Conservation (phyloP, 2,888 invertebrate genomes). For the Scotopteryx bipunctaria region DNA sequence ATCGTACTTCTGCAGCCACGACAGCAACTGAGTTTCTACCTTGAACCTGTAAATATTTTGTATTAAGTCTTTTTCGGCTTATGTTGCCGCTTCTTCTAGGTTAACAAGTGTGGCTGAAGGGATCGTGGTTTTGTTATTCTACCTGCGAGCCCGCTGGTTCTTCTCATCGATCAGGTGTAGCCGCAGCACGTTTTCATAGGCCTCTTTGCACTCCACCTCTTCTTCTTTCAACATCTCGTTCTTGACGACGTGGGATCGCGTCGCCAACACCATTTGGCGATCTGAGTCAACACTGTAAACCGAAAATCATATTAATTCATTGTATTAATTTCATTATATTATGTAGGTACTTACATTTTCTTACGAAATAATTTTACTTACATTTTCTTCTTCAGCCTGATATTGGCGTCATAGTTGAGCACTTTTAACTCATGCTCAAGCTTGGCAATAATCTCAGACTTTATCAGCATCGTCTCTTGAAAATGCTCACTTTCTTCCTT, state of each 20-base stretch:
- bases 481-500: conserved; percentile 58
- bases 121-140: neutral
- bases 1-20: conserved; percentile 85
- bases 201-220: conserved; percentile 64
- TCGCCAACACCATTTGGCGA: conserved; percentile 79
- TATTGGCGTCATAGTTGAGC: conserved; percentile 44
- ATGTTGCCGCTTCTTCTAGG: no score
- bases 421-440: conserved; percentile 49
- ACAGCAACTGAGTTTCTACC: conserved; percentile 81
- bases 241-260: conserved; percentile 72
- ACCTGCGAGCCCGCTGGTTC: conserved; percentile 76
- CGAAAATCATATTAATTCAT: neutral
- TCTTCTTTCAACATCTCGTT: conserved; percentile 77
- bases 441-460: conserved; percentile 54
- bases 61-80: no score
- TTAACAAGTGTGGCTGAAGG: no score
- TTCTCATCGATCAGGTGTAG: conserved; percentile 80
- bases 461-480: conserved; percentile 51
- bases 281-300: conserved; percentile 60
- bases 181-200: conserved; percentile 71
- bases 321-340: neutral
- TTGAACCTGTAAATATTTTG: conserved; percentile 71
- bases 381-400: conserved; percentile 54
- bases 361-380: conserved; percentile 34
- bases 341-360: neutral